A percentile compares a stretch with the other conserved stretches of the same genome.
These are phyloP conservation scores for Spilogale gracilis DNA, from an alignment of 2,113 vertebrate genomes.

Conservation along the genomic window DNA sequence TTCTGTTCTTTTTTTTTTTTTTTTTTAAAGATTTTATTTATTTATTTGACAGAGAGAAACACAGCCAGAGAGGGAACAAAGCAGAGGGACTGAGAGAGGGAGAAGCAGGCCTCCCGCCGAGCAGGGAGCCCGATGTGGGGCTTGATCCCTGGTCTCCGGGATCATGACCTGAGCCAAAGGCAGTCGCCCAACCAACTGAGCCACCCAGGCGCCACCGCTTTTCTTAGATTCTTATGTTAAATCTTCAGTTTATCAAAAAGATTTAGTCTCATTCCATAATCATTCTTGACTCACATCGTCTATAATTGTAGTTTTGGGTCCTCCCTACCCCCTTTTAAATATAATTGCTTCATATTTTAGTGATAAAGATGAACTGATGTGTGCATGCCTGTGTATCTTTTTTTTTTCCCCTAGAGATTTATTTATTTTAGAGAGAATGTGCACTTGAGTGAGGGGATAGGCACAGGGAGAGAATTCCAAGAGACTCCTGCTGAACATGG, in stretches of 20 bases:
- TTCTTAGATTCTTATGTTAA: conserved; percentile 16
- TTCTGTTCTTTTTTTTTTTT: background rate
- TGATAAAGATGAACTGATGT: background rate
- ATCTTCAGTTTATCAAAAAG: conserved; percentile 14
- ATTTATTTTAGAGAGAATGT: background rate
- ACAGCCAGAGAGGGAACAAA: too few species aligned
- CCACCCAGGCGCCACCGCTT: background rate
- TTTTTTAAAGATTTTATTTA: too few species aligned
- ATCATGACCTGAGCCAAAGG: too few species aligned
- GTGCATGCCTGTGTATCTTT: background rate
- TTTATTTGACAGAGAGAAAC: too few species aligned
- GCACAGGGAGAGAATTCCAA: background rate
- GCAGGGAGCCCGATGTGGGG: too few species aligned
- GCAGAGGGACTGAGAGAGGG: too few species aligned
- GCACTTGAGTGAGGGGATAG: background rate
- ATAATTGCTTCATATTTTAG: background rate
- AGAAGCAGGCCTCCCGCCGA: too few species aligned
- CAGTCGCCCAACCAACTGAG: too few species aligned
- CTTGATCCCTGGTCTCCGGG: too few species aligned
- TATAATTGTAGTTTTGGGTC: background rate
- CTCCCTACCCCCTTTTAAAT: background rate
- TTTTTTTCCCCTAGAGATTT: background rate
- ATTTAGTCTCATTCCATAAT: conserved; percentile 6
- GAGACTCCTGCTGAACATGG: background rate
- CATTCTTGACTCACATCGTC: background rate